A percentile compares a stretch with the other conserved stretches of the same genome.
phyloP scores from a whole-genome alignment of 2,888 invertebrate genomes.

The Orthonevra nobilis region DNA sequence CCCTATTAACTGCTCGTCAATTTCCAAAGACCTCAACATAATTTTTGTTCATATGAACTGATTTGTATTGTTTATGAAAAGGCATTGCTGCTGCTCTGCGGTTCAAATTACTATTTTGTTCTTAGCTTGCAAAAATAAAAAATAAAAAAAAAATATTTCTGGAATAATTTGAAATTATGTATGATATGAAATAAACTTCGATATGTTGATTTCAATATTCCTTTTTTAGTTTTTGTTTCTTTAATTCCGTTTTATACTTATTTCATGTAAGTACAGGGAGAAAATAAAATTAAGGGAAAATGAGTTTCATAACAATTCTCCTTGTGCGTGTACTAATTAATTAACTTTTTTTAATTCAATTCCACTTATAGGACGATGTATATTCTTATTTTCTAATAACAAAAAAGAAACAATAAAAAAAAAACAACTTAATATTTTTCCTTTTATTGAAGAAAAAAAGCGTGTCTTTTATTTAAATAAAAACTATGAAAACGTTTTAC shows the following conservation, averaged over 20 bases:
- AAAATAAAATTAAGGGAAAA: slow-evolving; percentile 36
- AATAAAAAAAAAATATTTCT: too few relatives aligned
- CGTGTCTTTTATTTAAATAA: slow-evolving; percentile 62
- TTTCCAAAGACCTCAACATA: too few relatives aligned
- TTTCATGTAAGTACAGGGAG: slow-evolving; percentile 49
- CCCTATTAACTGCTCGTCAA: too few relatives aligned
- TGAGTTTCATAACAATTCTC: slow-evolving; percentile 52
- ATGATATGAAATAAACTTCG: slow-evolving; percentile 51
- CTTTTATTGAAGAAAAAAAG: slow-evolving; percentile 57
- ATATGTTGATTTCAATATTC: slow-evolving; percentile 51
- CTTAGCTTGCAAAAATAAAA: too few relatives aligned
- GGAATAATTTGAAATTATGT: slow-evolving; percentile 32
- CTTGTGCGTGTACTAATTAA: slow-evolving; percentile 54
- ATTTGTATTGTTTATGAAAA: too few relatives aligned
- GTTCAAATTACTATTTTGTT: too few relatives aligned
- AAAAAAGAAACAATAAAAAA: slow-evolving; percentile 24
- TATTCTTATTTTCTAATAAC: background rate
- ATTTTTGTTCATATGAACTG: too few relatives aligned
- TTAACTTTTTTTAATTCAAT: slow-evolving; percentile 33
- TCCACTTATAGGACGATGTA: slow-evolving; percentile 50
- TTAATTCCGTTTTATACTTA: slow-evolving; percentile 5
- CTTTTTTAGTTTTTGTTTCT: slow-evolving; percentile 14
- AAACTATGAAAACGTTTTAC: slow-evolving; percentile 54
- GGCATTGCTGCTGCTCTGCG: too few relatives aligned
- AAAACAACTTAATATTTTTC: slow-evolving; percentile 17